Base-by-base conservation (phyloP, 2,888 invertebrate genomes). In the Diplolepis rosae region DNA sequence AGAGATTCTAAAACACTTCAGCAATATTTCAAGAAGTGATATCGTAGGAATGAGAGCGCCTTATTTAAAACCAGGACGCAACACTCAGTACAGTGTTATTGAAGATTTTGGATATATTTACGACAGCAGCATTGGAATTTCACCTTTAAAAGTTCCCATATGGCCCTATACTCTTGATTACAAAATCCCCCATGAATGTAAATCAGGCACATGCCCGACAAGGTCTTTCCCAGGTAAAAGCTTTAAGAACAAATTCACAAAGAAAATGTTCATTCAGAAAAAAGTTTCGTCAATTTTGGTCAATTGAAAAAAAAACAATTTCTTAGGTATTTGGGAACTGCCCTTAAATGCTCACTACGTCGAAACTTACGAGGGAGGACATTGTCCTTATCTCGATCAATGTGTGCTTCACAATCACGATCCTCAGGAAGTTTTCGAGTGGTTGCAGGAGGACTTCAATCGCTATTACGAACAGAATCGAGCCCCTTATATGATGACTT, bases 151-250 rank as follows among this genome's bases (percentile, higher is more conserved):
- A 67, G 91, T 94, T 18, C 96, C 96, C 11, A 93, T 96, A 68
- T 98, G 98, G 98, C 98, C 98, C 0, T 98, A 98, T 90, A 98
- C 98, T 0, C 91, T 98, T 51, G 97, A 98, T 89, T 96, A 94
- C 90, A 96, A 96, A 90, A 96, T 97, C 83, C 94, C 97, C 1
- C 97, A 97, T 86, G 96, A 96, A 89, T 97, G 97, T 90, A 96
- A 96, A 89, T 94, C 96, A 52, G 96, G 95, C 70, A 96, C 96
- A n/a, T 97, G 97, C 77, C 97, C 97, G 0, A 94, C 94, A 0
- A 95, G 94, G 89, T 94, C 94, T 1, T 97, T 96, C 91, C 95
- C 95, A 87, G 96, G 96, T 92, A 89, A 50, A 5, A 9, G n/a
- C n/a, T n/a, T n/a, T n/a, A n/a, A n/a, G n/a, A n/a, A n/a, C n/a